These are phyloP conservation scores for Syrphus vitripennis DNA, from an alignment of 2,888 invertebrate species.

Conservation along the genomic window DNA sequence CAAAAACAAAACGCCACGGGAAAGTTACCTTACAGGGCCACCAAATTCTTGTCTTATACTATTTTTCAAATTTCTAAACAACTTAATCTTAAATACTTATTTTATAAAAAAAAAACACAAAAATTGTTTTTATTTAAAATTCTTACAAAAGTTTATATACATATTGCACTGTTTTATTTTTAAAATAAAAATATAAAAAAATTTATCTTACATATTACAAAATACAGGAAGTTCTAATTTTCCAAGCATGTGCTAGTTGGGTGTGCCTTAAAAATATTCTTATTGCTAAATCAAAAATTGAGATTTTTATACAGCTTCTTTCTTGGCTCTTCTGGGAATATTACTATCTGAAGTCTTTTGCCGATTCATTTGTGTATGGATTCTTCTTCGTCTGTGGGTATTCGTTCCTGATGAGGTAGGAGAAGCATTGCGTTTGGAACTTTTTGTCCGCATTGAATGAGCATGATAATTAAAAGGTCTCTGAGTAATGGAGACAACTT, in stretches of 20 bases:
- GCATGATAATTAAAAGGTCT: constrained; percentile 80
- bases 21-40: too few species aligned
- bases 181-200: constrained; percentile 17
- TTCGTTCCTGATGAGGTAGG: constrained; percentile 16
- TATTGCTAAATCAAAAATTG: constrained; percentile 70
- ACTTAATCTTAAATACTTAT: not conserved
- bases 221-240: constrained; percentile 11
- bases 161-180: constrained; percentile 56
- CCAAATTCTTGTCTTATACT: too few species aligned
- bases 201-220: constrained; percentile 15
- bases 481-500: constrained; percentile 75
- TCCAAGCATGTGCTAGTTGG: not conserved
- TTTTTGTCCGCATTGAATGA: constrained; percentile 26
- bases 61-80: too few species aligned
- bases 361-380: constrained; percentile 25
- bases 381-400: constrained; percentile 45
- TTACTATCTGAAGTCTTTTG: constrained; percentile 20
- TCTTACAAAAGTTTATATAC: constrained; percentile 11
- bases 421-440: constrained; percentile 69
- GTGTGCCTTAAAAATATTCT: constrained; percentile 23
- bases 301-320: constrained; percentile 72
- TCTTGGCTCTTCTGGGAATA: constrained; percentile 21
- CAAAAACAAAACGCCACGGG: too few species aligned
- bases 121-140: not conserved
- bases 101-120: not conserved